These are phyloP conservation scores for Aelia acuminata DNA, from an alignment of 2,888 invertebrate species.

Conservation along the genomic window DNA sequence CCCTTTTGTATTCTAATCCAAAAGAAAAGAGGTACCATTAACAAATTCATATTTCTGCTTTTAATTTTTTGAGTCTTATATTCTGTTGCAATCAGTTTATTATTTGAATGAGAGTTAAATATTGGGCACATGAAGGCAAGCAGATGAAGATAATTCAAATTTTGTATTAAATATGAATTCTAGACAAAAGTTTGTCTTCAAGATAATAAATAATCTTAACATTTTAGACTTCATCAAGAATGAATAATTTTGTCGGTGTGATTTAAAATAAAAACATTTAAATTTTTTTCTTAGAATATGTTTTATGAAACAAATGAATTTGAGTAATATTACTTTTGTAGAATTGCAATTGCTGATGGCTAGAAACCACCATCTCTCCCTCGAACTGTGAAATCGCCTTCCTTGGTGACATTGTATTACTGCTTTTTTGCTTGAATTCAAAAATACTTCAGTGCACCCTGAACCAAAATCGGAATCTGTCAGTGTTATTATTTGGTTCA, in stretches of 20 bases:
- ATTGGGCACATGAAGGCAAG: too few relatives aligned
- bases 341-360: slow-evolving; percentile 86
- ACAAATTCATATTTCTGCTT: too few relatives aligned
- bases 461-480: slow-evolving; percentile 76
- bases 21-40: too few relatives aligned
- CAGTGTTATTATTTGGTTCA: slow-evolving; percentile 85
- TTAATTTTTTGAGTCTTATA: too few relatives aligned
- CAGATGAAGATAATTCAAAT: too few relatives aligned
- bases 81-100: too few relatives aligned
- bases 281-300: too few relatives aligned
- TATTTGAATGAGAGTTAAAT: too few relatives aligned
- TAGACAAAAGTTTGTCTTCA: too few relatives aligned
- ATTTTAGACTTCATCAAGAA: background rate
- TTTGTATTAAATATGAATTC: too few relatives aligned
- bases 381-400: slow-evolving; percentile 81
- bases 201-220: background rate
- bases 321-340: slow-evolving; percentile 71
- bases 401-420: slow-evolving; percentile 77
- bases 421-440: slow-evolving; percentile 58
- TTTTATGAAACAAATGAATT: background rate
- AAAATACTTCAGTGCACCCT: slow-evolving; percentile 71
- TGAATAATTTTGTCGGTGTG: background rate
- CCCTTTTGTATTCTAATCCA: too few relatives aligned
- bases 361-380: slow-evolving; percentile 96
- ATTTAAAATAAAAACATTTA: too few relatives aligned